Conservation (phyloP, 2,797 vertebrate genomes). For the Diplodus sargus region DNA sequence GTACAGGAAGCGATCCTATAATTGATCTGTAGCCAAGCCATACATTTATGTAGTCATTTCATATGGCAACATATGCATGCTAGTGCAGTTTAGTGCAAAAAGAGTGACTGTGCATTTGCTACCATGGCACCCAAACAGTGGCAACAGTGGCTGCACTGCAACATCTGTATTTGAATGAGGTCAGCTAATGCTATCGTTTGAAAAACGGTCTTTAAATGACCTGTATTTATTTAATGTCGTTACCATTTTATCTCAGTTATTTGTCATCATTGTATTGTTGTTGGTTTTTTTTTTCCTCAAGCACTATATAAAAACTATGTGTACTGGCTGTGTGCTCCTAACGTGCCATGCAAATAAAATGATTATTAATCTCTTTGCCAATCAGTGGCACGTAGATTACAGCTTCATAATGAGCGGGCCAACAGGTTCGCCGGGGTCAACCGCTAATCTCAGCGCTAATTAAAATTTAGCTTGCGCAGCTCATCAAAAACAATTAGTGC, state of each 20-base stretch:
- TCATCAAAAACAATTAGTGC: slow-evolving; percentile 66
- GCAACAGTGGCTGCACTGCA: neutral
- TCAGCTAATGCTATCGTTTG: neutral
- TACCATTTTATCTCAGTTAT: neutral
- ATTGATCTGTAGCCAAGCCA: no score
- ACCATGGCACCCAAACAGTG: neutral
- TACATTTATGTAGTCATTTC: no score
- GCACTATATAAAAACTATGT: no score
- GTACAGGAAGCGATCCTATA: no score
- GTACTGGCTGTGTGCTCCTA: neutral
- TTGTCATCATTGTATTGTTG: neutral
- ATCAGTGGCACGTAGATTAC: slow-evolving; percentile 28
- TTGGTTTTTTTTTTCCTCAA: neutral
- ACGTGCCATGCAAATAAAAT: neutral
- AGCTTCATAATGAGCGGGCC: slow-evolving; percentile 29
- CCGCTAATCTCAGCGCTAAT: slow-evolving; percentile 61
- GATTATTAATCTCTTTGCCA: neutral
- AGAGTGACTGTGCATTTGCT: neutral
- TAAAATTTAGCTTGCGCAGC: slow-evolving; percentile 63
- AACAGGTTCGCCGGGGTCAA: slow-evolving; percentile 41
- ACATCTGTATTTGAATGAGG: neutral
- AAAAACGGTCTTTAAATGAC: neutral
- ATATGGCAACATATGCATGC: no score
- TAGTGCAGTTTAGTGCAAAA: neutral
- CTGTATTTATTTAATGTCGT: neutral